phyloP scores from a whole-genome alignment of 2,113 vertebrate species.

The Paradisaea rubra region DNA sequence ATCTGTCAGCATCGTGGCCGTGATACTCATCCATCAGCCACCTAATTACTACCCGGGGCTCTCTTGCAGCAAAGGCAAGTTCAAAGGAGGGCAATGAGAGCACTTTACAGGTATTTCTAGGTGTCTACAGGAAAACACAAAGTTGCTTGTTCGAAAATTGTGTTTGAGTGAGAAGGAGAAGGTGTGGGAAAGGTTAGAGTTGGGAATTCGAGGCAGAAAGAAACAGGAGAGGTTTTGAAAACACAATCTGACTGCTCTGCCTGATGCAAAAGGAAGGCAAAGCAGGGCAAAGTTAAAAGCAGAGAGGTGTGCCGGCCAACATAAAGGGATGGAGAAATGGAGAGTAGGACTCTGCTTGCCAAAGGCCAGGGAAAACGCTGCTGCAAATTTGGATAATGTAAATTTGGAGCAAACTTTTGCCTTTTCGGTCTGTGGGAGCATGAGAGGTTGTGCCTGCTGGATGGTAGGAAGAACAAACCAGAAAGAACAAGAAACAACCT shows the following conservation, averaged over 20 bases:
- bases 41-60: background rate
- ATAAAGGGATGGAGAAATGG: background rate
- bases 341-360: background rate
- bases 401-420: background rate
- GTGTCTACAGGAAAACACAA: background rate
- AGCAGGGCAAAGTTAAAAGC: background rate
- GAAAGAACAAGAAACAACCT: background rate
- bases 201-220: background rate
- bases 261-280: background rate
- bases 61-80: background rate
- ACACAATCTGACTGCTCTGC: too few species aligned
- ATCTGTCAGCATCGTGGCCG: background rate
- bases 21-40: background rate
- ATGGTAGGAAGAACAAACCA: background rate
- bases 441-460: background rate
- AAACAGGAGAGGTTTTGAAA: background rate
- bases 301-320: background rate
- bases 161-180: background rate
- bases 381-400: background rate
- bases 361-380: background rate
- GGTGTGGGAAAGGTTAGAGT: background rate
- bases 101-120: background rate
- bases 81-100: background rate
- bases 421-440: background rate
- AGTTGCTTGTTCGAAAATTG: background rate